Percentiles rank a stretch among this genome's conserved stretches.
Conservation (phyloP, 2,888 invertebrate species). For the Nomada fabriciana region DNA sequence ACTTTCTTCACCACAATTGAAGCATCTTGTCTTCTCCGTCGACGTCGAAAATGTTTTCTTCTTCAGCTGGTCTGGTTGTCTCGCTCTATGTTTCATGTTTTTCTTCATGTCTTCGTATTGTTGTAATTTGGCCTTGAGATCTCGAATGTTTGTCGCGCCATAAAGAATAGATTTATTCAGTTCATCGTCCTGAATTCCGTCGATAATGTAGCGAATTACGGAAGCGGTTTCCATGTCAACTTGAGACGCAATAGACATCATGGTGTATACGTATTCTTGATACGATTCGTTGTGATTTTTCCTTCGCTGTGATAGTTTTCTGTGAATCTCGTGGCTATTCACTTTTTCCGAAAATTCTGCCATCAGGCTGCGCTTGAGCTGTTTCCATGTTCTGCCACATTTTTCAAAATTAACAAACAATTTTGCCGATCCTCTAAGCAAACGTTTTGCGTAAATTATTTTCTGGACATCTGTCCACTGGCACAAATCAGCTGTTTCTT, state of each 20-base stretch:
- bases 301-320: neutral
- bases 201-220: slow-evolving; percentile 8
- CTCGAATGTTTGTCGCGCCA: slow-evolving; percentile 42
- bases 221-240: slow-evolving; percentile 43
- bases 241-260: slow-evolving; percentile 25
- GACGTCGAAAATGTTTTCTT: too few species aligned
- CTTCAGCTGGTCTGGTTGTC: too few species aligned
- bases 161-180: slow-evolving; percentile 43
- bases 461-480: neutral
- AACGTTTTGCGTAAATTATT: neutral
- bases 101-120: too few species aligned
- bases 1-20: too few species aligned
- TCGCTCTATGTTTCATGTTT: slow-evolving; percentile 1
- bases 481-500: neutral
- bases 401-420: neutral
- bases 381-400: neutral
- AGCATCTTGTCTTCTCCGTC: too few species aligned
- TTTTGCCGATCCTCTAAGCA: neutral
- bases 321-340: neutral
- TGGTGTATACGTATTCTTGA: slow-evolving; percentile 14
- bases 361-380: too few species aligned
- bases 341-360: neutral
- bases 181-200: slow-evolving; percentile 38
- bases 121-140: neutral
- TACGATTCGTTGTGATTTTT: slow-evolving; percentile 9